Evolutionary conservation across 2,797 vertebrate genomes (phyloP).

Genomic region (Crenichthys baileyi): DNA sequence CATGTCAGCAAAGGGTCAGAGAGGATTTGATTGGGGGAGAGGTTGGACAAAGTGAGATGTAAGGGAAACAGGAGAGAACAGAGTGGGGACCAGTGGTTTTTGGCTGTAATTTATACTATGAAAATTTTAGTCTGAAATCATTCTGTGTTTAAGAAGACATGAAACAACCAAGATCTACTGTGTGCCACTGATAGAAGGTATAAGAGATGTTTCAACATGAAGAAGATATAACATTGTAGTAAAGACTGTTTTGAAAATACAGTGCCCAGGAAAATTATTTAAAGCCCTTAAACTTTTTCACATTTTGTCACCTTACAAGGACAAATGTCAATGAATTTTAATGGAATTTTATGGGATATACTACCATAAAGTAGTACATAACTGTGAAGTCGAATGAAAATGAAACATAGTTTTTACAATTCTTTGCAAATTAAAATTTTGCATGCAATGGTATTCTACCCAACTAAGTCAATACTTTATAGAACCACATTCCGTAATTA

Average conservation of each 20-base stretch:
- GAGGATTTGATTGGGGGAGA: slow-evolving; percentile 4
- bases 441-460: too few species aligned
- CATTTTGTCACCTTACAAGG: neutral
- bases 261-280: neutral
- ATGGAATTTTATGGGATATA: neutral
- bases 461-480: too few species aligned
- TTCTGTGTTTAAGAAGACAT: slow-evolving; percentile 64
- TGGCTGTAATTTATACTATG: slow-evolving; percentile 53
- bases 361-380: neutral
- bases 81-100: slow-evolving; percentile 52
- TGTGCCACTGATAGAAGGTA: slow-evolving; percentile 46
- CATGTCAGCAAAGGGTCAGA: slow-evolving; percentile 19
- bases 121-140: slow-evolving; percentile 66
- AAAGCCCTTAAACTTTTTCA: neutral
- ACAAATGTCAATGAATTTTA: neutral
- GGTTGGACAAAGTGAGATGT: slow-evolving; percentile 39
- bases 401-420: neutral
- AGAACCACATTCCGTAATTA: too few species aligned
- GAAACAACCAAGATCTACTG: slow-evolving; percentile 39
- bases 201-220: neutral
- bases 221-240: neutral
- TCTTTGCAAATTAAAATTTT: too few species aligned
- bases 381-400: neutral
- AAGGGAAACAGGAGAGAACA: slow-evolving; percentile 9
- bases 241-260: neutral